Percentiles rank a stretch among this genome's conserved stretches.
These are phyloP conservation scores for Zosterops japonicus DNA, from an alignment of 2,113 vertebrate species.

Conservation along the genomic window DNA sequence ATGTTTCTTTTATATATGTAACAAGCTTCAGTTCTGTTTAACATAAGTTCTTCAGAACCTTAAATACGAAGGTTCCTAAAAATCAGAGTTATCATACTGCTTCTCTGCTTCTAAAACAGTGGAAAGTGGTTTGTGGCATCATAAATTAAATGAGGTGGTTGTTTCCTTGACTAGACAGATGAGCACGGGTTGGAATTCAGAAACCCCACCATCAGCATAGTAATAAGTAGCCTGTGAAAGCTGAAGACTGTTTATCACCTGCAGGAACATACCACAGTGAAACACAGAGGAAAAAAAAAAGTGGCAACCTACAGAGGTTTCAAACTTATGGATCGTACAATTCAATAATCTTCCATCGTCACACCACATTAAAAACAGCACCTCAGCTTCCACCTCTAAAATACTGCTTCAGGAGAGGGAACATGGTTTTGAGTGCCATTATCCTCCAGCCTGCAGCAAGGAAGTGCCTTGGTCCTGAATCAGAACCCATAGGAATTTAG, in stretches of 20 bases:
- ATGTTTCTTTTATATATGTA: neutral
- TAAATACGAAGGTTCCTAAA: neutral
- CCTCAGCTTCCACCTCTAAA: neutral
- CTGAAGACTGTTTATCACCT: neutral
- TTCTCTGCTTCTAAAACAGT: neutral
- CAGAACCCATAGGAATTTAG: conserved; percentile 50
- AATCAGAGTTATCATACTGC: neutral
- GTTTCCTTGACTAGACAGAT: neutral
- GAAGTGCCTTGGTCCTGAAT: conserved; percentile 40
- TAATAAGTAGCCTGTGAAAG: neutral
- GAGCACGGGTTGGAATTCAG: neutral
- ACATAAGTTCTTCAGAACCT: neutral
- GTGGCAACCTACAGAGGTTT: neutral
- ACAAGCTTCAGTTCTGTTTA: neutral
- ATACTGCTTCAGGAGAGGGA: neutral
- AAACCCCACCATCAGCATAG: neutral
- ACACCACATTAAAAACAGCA: neutral
- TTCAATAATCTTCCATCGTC: neutral
- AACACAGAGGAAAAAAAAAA: neutral
- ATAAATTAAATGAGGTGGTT: neutral
- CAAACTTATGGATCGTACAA: neutral
- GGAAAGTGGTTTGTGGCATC: neutral
- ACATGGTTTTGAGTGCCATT: neutral
- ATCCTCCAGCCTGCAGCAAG: conserved; percentile 30
- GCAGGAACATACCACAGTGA: neutral